phyloP scores from a whole-genome alignment of 2,113 vertebrate genomes.

The Lipophrys pholis region DNA sequence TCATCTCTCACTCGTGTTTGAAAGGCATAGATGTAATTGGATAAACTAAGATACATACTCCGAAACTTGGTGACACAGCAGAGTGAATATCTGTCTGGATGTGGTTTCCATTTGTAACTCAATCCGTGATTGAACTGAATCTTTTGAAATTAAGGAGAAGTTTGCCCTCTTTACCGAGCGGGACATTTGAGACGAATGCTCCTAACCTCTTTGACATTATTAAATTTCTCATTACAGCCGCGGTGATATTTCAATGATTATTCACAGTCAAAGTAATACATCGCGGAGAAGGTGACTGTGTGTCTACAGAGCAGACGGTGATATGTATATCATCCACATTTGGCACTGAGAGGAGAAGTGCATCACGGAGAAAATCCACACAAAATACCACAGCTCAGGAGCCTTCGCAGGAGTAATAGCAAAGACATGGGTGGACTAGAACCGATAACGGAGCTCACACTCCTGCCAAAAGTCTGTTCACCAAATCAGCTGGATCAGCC shows the following conservation, averaged over 20 bases:
- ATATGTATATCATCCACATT: not conserved
- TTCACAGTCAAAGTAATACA: slow-evolving; percentile 18
- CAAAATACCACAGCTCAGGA: slow-evolving; percentile 7
- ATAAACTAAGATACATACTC: slow-evolving; percentile 70
- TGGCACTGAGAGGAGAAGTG: not conserved
- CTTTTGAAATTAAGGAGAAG: slow-evolving; percentile 41
- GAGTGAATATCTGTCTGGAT: slow-evolving; percentile 55
- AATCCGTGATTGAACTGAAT: not conserved
- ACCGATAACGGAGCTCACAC: slow-evolving; percentile 31
- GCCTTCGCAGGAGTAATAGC: slow-evolving; percentile 15
- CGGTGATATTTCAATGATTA: slow-evolving; percentile 28
- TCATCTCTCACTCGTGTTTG: slow-evolving; percentile 27
- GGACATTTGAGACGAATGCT: slow-evolving; percentile 1
- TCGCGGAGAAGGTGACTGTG: slow-evolving; percentile 16
- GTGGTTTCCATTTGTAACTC: slow-evolving; percentile 18
- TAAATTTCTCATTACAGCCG: slow-evolving; percentile 32
- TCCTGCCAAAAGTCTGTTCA: slow-evolving; percentile 46
- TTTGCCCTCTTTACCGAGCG: not conserved
- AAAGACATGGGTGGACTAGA: slow-evolving; percentile 15
- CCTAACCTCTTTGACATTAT: slow-evolving; percentile 43
- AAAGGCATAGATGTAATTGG: slow-evolving; percentile 30
- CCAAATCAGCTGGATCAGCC: slow-evolving; percentile 41
- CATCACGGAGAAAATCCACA: not conserved
- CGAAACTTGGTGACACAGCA: slow-evolving; percentile 32
- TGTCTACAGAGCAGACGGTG: not conserved